Base-by-base conservation (phyloP, 2,797 vertebrate species). In the Neosilurus mollespiculum region DNA sequence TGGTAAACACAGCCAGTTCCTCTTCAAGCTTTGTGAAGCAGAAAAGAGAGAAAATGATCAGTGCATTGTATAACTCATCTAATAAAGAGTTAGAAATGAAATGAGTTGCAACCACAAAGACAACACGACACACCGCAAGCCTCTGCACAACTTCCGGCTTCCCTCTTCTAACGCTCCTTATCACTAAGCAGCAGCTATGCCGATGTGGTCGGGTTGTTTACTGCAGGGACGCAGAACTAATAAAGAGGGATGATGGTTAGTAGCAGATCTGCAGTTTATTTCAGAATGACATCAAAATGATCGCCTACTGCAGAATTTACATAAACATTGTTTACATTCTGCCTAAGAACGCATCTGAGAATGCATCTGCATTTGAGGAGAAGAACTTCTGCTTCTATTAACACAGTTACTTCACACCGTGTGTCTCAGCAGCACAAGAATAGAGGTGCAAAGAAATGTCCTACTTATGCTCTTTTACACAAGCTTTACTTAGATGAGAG, bases 381-480 rank as follows among this genome's bases (percentile, higher is more conserved):
- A 24, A 78, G 76, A 75, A 78, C 75, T 88, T 80, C 15, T 75
- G 88, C 85, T 90, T 89, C 81, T 84, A 83, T 83, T 51, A 71
- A 82, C 58, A 83, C 88, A 20, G 24, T 26, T 16, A 10, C 34
- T 77, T 54, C 43, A 64, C 65, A 54, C 71, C 26, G 10, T 81
- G 67, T 53, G 51, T 77, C 59, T 84, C 71, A 53, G 75, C 69
- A 84, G n/a, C 11, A 83, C 56, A 30, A 62, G 51, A 71, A 84
- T 61, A 82, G 80, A 82, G 70, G 80, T 81, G 79, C 54, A 81
- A 59, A 61, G 77, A n/a, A 24, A 15, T 53, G n/a, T 66, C 65
- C 18, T 51, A 85, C 37, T 81, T 78, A 12, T 34, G 20, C 37
- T 56, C 49, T 79, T 78, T n/a, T 30, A n/a, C 37, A 75, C 51